Evolutionary conservation across 2,888 invertebrate genomes (phyloP), one percentile per base, ranked within the genome.

Genomic region (Ceraclea dissimilis): DNA sequence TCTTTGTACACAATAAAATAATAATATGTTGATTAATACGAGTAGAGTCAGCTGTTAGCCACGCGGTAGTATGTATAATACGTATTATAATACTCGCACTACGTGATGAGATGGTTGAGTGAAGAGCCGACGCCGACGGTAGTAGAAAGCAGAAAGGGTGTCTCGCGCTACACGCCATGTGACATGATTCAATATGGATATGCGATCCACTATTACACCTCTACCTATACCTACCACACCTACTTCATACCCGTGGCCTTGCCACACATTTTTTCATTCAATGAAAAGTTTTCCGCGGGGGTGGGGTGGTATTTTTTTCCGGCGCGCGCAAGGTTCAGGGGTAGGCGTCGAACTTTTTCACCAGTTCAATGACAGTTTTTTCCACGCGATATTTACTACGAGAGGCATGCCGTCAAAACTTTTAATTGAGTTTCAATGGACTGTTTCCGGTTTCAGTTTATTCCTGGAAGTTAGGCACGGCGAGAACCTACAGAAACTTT

Each of bases 231-330:
- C 31, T 11, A 5, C 39, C 13, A 39, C 39, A 39, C 39, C 39
- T 39, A 8, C 39, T 16, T 59, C 31, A 49, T 54, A 59, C 57
- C n/a, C 68, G 67, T 70, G 76, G 76, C 77, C 78, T 78, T 77
- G 78, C 77, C 77, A 77, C 77, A 76, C 76, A 77, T 77, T 77
- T 77, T 77, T 76, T 62, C 73, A 68, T 75, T 77, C 80, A 82
- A 81, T 82, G 81, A 80, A 80, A 81, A 79, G 77, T 80, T 80
- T 71, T 69, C 64, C 63, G 73, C 69, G 73, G 71, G 73, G 69
- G 69, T 73, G 69, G 74, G 71, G 63, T 60, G 59, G 63, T 64
- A 72, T 72, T 75, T 77, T 76, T 76, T 66, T 65, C 63, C 67
- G 69, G 68, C 58, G 62, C 68, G 67, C 67, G 67, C 64, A 54